Evolutionary conservation across 2,888 invertebrate species (phyloP).

Genomic region (Molorchus minor): DNA sequence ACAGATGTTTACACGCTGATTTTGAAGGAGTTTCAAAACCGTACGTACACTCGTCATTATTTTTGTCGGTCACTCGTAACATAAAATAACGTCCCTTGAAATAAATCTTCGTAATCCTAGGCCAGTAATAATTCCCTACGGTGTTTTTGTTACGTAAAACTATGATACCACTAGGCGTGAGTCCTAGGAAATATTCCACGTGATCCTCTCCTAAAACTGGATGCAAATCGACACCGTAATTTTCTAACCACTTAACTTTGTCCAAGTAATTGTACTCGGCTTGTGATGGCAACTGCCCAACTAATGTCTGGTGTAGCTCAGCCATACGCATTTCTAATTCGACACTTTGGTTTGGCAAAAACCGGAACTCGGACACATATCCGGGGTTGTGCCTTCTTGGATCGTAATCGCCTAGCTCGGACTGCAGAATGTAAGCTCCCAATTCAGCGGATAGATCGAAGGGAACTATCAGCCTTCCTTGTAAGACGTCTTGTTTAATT

Average conservation of each 20-base stretch:
- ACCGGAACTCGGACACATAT: slow-evolving; percentile 94
- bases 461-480: slow-evolving; percentile 89
- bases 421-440: slow-evolving; percentile 93
- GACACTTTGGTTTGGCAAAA: slow-evolving; percentile 90
- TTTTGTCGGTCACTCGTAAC: slow-evolving; percentile 95
- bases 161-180: slow-evolving; percentile 95
- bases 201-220: slow-evolving; percentile 96
- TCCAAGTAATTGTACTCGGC: slow-evolving; percentile 96
- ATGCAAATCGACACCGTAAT: slow-evolving; percentile 98
- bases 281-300: slow-evolving; percentile 90
- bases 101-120: slow-evolving; percentile 94
- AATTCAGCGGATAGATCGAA: slow-evolving; percentile 92
- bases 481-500: slow-evolving; percentile 95
- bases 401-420: slow-evolving; percentile 95
- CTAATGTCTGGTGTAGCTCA: slow-evolving; percentile 87
- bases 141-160: slow-evolving; percentile 94
- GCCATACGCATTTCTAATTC: slow-evolving; percentile 89
- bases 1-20: slow-evolving; percentile 92
- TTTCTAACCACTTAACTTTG: slow-evolving; percentile 98
- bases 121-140: slow-evolving; percentile 98
- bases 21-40: slow-evolving; percentile 94
- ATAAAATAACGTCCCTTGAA: slow-evolving; percentile 97
- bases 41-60: slow-evolving; percentile 95
- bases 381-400: slow-evolving; percentile 85
- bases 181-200: slow-evolving; percentile 91